Evolutionary conservation across 1,140 invertebrate genomes (phyloP), one percentile per base, ranked within the genome.

Genomic region (Dendroctonus valens): DNA sequence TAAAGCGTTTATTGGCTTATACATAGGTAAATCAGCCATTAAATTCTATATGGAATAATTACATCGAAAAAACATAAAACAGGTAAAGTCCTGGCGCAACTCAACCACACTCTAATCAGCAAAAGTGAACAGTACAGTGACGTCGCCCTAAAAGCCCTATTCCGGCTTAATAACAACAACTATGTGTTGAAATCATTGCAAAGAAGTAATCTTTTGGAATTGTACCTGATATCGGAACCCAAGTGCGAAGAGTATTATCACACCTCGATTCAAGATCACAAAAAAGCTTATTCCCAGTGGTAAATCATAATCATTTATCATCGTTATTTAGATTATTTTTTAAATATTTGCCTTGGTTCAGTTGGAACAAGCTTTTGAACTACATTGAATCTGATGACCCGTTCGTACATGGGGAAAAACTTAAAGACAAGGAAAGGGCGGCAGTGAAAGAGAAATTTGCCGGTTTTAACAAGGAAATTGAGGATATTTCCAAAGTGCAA

Each of bases 391-490:
- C 86, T 58, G 89, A 91, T 67, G 89, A 92, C 75, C 78, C 84
- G 58, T 84, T 85, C 7, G 78, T 84, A 11, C 77, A 80, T 63
- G 82, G 83, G n/a, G 85, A 87, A 9, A 90, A 92, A 80, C 77
- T 96, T 37, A 87, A 91, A 72, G 93, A 96, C 75, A 94, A 92
- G 79, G 93, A 96, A 77, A 83, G 90, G 58, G 92, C 93, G 74
- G 84, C 88, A 46, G 85, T 98, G n/a, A 98, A 98, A 81, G 96
- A 98, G 74, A 92, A 92, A 73, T 96, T 95, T 82, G 85, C 91
- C 55, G 88, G 86, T 55, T 97, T 98, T 77, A 97, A 97, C 77
- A 94, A 95, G 76, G 96, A 98, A 81, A 89, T 98, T 72, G 94
- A 98, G 73, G 95, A 97, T 74, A 86, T 91, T 26, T 83, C 85